These are phyloP conservation scores for Notiomystis cincta DNA, from an alignment of 2,113 vertebrate species.

Conservation along the genomic window DNA sequence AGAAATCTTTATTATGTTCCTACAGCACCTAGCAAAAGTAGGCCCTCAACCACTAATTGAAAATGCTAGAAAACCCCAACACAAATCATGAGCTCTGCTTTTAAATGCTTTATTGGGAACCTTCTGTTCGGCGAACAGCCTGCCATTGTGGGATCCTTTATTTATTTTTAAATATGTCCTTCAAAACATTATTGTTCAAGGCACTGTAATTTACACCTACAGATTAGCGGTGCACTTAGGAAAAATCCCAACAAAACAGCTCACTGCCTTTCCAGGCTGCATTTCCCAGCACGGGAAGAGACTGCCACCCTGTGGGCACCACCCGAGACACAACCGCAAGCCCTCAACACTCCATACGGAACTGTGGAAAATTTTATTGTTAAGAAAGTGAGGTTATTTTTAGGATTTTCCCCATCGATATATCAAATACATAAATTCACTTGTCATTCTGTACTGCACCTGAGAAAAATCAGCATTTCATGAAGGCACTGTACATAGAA, in stretches of 20 bases:
- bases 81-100: neutral
- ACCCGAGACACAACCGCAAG: neutral
- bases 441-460: neutral
- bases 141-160: neutral
- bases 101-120: neutral
- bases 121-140: neutral
- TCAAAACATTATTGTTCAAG: neutral
- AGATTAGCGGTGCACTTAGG: neutral
- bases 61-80: neutral
- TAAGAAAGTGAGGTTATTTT: constrained; percentile 7
- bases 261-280: neutral
- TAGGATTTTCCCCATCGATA: neutral
- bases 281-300: neutral
- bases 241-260: neutral
- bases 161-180: neutral
- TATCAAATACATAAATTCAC: neutral
- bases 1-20: neutral
- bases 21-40: neutral
- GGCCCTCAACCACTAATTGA: neutral
- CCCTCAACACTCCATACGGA: neutral
- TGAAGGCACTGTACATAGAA: constrained; percentile 70
- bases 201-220: neutral
- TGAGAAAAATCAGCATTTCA: neutral
- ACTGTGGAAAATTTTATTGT: constrained; percentile 44
- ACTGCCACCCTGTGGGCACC: constrained; percentile 56